phyloP scores from a whole-genome alignment of 2,797 vertebrate genomes.

The Hafferia zeledoni region DNA sequence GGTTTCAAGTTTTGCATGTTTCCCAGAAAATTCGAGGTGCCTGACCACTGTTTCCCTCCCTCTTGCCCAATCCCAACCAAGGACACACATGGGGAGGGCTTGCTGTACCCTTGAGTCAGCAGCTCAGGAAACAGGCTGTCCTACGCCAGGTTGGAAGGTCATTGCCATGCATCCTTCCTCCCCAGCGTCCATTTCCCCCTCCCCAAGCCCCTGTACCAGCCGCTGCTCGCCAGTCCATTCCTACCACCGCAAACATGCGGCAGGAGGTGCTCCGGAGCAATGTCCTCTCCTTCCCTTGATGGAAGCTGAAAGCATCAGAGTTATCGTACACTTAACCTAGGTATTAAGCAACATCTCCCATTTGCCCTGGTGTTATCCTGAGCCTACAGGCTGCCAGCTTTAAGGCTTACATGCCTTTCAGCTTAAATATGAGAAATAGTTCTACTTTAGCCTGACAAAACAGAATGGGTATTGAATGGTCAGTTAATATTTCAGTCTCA shows the following conservation, averaged over 20 bases:
- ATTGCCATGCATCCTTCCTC: constrained; percentile 71
- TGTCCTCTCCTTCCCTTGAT: background rate
- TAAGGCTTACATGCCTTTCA: constrained; percentile 10
- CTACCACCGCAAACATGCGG: background rate
- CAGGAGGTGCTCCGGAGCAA: background rate
- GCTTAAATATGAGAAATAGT: constrained; percentile 30
- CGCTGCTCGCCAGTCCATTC: constrained; percentile 34
- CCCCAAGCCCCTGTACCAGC: constrained; percentile 39
- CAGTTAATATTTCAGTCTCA: background rate
- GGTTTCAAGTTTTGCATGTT: constrained; percentile 25
- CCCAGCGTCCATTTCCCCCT: constrained; percentile 61
- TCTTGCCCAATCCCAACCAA: constrained; percentile 47
- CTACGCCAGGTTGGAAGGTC: constrained; percentile 68
- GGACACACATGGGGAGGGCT: constrained; percentile 39
- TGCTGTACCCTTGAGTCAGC: constrained; percentile 57
- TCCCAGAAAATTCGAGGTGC: constrained; percentile 37
- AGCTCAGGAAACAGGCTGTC: constrained; percentile 55
- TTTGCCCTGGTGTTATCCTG: background rate
- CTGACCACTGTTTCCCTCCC: constrained; percentile 38
- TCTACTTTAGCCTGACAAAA: constrained; percentile 21
- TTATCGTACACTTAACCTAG: background rate
- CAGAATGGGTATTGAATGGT: background rate
- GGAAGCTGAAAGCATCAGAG: background rate
- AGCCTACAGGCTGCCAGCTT: constrained; percentile 1
- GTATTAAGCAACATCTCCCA: constrained; percentile 13